Evolutionary conservation across 2,888 invertebrate genomes (phyloP).

Genomic region (Epirrhoe alternata): DNA sequence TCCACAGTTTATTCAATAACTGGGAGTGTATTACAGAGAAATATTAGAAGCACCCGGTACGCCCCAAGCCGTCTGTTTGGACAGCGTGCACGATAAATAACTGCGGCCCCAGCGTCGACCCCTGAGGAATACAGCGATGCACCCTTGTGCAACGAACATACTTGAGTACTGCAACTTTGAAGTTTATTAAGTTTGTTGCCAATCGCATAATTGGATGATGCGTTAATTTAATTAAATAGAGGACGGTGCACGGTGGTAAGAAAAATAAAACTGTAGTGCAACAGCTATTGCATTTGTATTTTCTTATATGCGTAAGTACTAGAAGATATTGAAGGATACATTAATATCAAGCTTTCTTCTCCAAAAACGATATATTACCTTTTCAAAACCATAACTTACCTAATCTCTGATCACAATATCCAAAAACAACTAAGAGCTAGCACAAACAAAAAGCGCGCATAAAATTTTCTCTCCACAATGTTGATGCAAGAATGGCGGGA

Average conservation of each 20-base stretch:
- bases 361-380: not conserved
- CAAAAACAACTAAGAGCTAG: conserved; percentile 32
- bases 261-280: too few species aligned
- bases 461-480: conserved; percentile 54
- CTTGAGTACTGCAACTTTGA: not conserved
- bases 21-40: conserved; percentile 28
- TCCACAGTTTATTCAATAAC: conserved; percentile 34
- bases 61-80: conserved; percentile 53
- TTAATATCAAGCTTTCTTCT: not conserved
- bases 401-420: conserved; percentile 26
- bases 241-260: not conserved
- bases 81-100: conserved; percentile 63
- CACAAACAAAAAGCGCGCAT: conserved; percentile 50
- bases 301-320: too few species aligned
- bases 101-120: conserved; percentile 48
- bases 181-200: not conserved
- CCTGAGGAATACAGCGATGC: conserved; percentile 48
- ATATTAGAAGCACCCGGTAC: conserved; percentile 39
- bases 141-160: conserved; percentile 38
- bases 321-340: too few species aligned
- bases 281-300: too few species aligned
- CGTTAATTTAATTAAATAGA: not conserved
- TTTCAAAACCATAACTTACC: conserved; percentile 8
- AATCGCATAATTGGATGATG: not conserved
- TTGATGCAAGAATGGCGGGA: conserved; percentile 63